Evolutionary conservation across 2,797 vertebrate species (phyloP).

Genomic region (Manis javanica): DNA sequence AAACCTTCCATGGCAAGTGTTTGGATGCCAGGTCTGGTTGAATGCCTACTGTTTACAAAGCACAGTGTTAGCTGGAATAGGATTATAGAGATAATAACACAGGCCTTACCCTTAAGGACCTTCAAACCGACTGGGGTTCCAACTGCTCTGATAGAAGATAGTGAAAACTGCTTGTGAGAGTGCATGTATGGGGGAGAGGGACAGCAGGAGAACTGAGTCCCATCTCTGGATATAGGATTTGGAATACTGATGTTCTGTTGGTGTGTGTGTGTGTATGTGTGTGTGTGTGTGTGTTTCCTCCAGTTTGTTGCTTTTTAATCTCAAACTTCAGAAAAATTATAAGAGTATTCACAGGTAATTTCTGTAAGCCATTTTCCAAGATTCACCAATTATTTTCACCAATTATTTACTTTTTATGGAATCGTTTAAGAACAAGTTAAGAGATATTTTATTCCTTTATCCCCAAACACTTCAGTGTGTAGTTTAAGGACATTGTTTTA

Average conservation of each 20-base stretch:
- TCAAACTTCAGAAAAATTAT: background rate
- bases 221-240: background rate
- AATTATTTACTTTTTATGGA: conserved; percentile 1
- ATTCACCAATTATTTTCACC: background rate
- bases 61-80: background rate
- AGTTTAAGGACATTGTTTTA: conserved; percentile 29
- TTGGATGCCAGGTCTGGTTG: background rate
- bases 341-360: background rate
- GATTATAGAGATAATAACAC: background rate
- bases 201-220: background rate
- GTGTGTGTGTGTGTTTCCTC: background rate
- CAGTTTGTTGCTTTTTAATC: background rate
- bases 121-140: background rate
- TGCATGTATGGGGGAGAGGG: background rate
- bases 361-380: background rate
- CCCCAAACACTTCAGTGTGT: background rate
- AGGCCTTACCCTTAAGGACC: background rate
- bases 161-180: background rate
- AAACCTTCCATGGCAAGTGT: background rate
- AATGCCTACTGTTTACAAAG: background rate
- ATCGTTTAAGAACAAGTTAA: conserved; percentile 12
- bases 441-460: background rate
- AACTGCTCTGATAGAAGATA: background rate
- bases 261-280: background rate
- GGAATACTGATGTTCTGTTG: background rate